Conservation (phyloP, 2,888 invertebrate genomes). For the Hoplodrina blanda region DNA sequence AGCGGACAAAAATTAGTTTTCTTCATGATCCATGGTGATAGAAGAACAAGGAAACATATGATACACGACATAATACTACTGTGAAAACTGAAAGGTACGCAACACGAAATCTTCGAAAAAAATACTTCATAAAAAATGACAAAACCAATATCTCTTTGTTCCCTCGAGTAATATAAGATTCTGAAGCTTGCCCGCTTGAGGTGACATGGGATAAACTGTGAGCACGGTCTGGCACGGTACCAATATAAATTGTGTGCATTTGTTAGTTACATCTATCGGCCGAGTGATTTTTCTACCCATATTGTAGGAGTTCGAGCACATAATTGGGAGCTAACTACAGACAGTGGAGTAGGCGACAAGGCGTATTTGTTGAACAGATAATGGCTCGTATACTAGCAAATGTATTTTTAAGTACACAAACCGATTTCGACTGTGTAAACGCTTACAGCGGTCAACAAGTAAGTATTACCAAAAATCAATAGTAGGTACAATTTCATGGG, state of each 20-base stretch:
- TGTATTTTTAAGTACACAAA: too few relatives aligned
- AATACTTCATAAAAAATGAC: neutral
- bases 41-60: too few relatives aligned
- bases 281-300: neutral
- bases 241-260: slow-evolving; percentile 18
- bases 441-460: too few relatives aligned
- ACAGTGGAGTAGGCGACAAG: too few relatives aligned
- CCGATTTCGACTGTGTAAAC: too few relatives aligned
- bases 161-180: slow-evolving; percentile 17
- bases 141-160: neutral
- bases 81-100: neutral
- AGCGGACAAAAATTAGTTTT: too few relatives aligned
- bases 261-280: neutral
- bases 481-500: too few relatives aligned
- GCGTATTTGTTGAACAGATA: too few relatives aligned
- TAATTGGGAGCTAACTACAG: neutral
- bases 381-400: too few relatives aligned
- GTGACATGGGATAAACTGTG: neutral
- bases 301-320: neutral
- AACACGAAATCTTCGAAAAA: neutral
- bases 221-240: neutral
- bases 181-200: slow-evolving; percentile 9
- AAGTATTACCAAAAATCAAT: too few relatives aligned
- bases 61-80: too few relatives aligned
- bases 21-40: too few relatives aligned